A percentile compares a stretch with the other conserved stretches of the same genome.
These are phyloP conservation scores for Phalacrocorax brasilianus DNA, from an alignment of 2,113 vertebrate species.

Conservation along the genomic window DNA sequence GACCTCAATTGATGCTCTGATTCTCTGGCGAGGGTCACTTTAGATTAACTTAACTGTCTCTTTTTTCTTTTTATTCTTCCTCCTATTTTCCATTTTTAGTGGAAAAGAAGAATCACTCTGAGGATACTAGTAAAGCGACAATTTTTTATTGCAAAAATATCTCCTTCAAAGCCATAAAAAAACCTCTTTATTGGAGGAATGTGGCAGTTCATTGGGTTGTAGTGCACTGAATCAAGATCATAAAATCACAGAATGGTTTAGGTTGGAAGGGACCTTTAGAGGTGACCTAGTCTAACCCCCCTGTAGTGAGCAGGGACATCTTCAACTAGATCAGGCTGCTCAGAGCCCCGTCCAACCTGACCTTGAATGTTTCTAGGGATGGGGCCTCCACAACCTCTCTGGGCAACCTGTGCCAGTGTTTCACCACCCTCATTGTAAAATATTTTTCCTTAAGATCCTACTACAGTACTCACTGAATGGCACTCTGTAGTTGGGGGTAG, in stretches of 20 bases:
- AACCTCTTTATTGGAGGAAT: neutral
- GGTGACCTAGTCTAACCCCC: no score
- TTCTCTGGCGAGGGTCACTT: neutral
- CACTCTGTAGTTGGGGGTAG: neutral
- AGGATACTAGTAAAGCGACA: neutral
- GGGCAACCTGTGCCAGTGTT: no score
- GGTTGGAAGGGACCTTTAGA: no score
- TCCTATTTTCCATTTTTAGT: neutral
- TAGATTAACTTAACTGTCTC: neutral
- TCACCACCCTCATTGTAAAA: no score
- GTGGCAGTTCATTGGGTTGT: no score
- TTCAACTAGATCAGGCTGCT: no score
- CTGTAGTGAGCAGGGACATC: no score
- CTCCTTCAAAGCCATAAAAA: neutral
- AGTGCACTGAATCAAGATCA: neutral
- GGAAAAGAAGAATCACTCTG: neutral
- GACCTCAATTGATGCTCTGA: neutral
- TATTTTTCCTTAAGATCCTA: neutral
- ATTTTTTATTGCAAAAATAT: neutral
- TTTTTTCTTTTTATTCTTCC: neutral
- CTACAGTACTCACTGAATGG: neutral
- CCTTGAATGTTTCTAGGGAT: no score
- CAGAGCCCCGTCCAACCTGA: no score
- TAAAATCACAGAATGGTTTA: no score
- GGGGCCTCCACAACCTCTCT: no score